Percentiles rank a stretch among this genome's conserved stretches.
phyloP scores from a whole-genome alignment of 2,113 vertebrate genomes.

The Sinosuthora webbiana region DNA sequence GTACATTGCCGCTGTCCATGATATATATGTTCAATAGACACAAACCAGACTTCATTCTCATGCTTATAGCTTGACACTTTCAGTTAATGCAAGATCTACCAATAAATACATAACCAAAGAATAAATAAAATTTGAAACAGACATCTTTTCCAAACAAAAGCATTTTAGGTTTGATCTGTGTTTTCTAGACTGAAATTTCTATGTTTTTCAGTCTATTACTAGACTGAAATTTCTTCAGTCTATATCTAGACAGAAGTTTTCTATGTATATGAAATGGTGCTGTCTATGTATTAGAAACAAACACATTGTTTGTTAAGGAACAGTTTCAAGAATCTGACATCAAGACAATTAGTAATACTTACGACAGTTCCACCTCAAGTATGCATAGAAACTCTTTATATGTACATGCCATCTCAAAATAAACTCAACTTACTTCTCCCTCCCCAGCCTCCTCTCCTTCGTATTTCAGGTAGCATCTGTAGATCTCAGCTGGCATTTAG shows the following conservation, averaged over 20 bases:
- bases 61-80: background rate
- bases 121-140: background rate
- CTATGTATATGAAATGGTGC: background rate
- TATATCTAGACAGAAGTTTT: no score
- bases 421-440: background rate
- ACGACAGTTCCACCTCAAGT: background rate
- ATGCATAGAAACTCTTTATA: background rate
- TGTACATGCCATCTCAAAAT: background rate
- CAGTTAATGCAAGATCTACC: background rate
- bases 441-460: background rate
- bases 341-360: background rate
- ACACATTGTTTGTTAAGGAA: background rate
- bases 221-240: background rate
- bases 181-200: background rate
- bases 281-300: background rate
- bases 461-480: conserved; percentile 6
- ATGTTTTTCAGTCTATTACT: no score
- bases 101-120: background rate
- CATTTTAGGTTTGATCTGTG: background rate
- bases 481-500: conserved; percentile 46
- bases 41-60: background rate
- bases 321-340: background rate
- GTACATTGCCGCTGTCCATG: background rate
- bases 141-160: background rate
- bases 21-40: background rate